phyloP scores from a whole-genome alignment of 2,888 invertebrate species.

The Agrotis exclamationis region DNA sequence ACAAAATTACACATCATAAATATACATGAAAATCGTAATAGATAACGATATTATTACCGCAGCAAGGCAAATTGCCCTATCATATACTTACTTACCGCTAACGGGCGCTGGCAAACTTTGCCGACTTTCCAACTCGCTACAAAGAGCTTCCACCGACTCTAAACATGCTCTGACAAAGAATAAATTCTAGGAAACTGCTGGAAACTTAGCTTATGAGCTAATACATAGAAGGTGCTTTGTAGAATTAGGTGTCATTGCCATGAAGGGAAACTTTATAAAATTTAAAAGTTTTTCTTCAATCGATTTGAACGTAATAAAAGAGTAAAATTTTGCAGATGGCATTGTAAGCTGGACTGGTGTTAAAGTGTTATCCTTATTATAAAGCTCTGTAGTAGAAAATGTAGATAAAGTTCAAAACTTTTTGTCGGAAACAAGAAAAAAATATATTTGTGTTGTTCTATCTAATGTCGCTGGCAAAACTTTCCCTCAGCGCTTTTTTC shows the following conservation, averaged over 20 bases:
- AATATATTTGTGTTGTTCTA: neutral
- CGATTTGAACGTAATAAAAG: neutral
- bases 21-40: constrained; percentile 51
- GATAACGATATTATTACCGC: constrained; percentile 61
- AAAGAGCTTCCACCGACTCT: constrained; percentile 64
- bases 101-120: constrained; percentile 68
- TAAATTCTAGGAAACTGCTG: constrained; percentile 51
- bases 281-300: constrained; percentile 14
- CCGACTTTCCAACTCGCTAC: constrained; percentile 70
- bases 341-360: neutral
- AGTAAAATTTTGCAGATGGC: constrained; percentile 8
- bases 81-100: constrained; percentile 67
- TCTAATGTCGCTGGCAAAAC: constrained; percentile 17
- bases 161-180: constrained; percentile 61
- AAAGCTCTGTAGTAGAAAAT: neutral
- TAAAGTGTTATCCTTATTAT: neutral
- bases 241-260: constrained; percentile 35
- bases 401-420: neutral
- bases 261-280: neutral
- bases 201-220: constrained; percentile 51
- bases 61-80: constrained; percentile 66
- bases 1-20: constrained; percentile 54
- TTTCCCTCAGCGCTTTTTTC: constrained; percentile 4
- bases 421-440: neutral
- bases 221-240: constrained; percentile 37